A percentile compares a stretch with the other conserved stretches of the same genome.
These are phyloP conservation scores for Ormyrus labotus DNA, from an alignment of 2,888 invertebrate species.

Conservation along the genomic window DNA sequence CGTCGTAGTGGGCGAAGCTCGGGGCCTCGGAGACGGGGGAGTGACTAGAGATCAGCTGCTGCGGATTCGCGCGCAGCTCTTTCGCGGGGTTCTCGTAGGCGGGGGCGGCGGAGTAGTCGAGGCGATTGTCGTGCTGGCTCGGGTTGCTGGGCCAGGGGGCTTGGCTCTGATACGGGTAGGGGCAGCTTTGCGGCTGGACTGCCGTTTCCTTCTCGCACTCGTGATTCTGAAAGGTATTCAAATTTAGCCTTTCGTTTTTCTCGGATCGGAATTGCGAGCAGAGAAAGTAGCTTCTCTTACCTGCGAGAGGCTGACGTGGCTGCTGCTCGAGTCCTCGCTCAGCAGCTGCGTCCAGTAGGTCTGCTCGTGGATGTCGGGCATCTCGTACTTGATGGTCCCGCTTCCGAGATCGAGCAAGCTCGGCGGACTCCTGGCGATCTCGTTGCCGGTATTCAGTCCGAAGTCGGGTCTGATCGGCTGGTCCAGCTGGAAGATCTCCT, in stretches of 20 bases:
- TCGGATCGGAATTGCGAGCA: too few relatives aligned
- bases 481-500: constrained; percentile 87
- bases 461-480: constrained; percentile 84
- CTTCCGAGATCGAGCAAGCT: constrained; percentile 85
- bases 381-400: constrained; percentile 81
- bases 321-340: constrained; percentile 74
- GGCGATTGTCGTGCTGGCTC: not conserved
- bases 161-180: constrained; percentile 34
- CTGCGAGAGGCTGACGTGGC: constrained; percentile 74
- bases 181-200: constrained; percentile 56
- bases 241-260: too few relatives aligned
- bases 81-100: constrained; percentile 63
- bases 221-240: constrained; percentile 61
- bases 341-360: constrained; percentile 73
- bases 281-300: constrained; percentile 16
- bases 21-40: constrained; percentile 63
- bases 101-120: constrained; percentile 54
- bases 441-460: constrained; percentile 72
- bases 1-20: constrained; percentile 61
- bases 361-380: constrained; percentile 73
- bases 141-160: constrained; percentile 19
- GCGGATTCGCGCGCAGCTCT: constrained; percentile 43
- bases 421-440: constrained; percentile 79
- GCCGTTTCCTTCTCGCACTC: constrained; percentile 64
- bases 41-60: constrained; percentile 64